Evolutionary conservation across 2,113 vertebrate genomes (phyloP), one percentile per base, ranked within the genome.

Genomic region (Thamnophis sirtalis): DNA sequence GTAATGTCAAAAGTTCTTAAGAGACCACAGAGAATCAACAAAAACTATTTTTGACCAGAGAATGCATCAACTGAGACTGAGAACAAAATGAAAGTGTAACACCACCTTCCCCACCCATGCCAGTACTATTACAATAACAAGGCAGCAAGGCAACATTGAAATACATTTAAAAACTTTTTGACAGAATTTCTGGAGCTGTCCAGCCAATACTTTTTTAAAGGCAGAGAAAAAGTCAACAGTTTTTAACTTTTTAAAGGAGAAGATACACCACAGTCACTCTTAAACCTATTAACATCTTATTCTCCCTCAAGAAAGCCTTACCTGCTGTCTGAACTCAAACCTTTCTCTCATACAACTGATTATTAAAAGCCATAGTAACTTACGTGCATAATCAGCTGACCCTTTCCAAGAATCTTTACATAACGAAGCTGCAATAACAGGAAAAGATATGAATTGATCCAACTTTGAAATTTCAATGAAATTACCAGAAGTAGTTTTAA

Each of bases 101-200:
- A 80, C 2, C n/a, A n/a, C n/a, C n/a, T n/a, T n/a, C 15, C 33
- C 15, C 1, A 0, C 2, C 63, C 1, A n/a, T n/a, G n/a, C 15
- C 33, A 80, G 17, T 80, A 38, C 2, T 80, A 80, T 80, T 80
- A 38, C 68, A 38, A 9, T 21, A 80, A 80, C 33, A 80, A 43
- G 17, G 33, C 6, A 80, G 33, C 7, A 80, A 43, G 73, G 33
- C 19, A 33, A 73, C 1, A 73, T 15, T 38, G n/a, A 73, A 73
- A 73, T 73, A 38, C 28, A 80, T 80, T 80, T 80, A 38, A 38
- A 21, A 80, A 9, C 2, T 21, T 80, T 80, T 80, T 43, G 33
- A 19, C 73, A 73, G n/a, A 73, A 73, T 73, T 33, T 73, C 68
- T 73, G 5, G n/a, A 73, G 15, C n/a, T 73, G n/a, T 38, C n/a